Percentiles rank a stretch among this genome's conserved stretches.
phyloP scores from a whole-genome alignment of 2,113 vertebrate genomes.

The Upupa epops region DNA sequence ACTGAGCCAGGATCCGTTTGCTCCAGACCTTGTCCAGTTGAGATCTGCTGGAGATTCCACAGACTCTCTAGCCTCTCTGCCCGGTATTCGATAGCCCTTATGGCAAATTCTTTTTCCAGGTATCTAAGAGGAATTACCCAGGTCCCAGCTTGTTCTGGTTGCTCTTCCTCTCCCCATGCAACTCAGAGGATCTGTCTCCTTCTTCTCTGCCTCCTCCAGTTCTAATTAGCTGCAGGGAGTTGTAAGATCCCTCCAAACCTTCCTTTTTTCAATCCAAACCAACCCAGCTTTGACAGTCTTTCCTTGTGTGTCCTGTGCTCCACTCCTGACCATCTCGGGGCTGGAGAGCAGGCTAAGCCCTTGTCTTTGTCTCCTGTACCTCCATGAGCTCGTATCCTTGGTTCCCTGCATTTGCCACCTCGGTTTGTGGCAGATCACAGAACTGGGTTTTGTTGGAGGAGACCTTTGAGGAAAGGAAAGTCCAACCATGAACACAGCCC shows the following conservation, averaged over 20 bases:
- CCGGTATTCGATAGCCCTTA: not conserved
- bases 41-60: not conserved
- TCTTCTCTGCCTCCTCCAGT: not conserved
- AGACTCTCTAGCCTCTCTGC: not conserved
- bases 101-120: not conserved
- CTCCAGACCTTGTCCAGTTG: not conserved
- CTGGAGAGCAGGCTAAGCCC: not conserved
- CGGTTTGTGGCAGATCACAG: not conserved
- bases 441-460: too few species aligned
- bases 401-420: not conserved
- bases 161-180: not conserved
- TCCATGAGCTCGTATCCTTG: not conserved
- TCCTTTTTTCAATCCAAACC: not conserved
- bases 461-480: too few species aligned
- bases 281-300: not conserved
- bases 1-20: accelerated
- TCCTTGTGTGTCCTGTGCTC: not conserved
- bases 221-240: not conserved
- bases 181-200: not conserved
- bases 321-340: not conserved
- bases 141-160: not conserved
- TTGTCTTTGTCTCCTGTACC: not conserved
- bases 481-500: too few species aligned
- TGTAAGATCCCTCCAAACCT: not conserved
- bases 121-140: not conserved